Conservation (phyloP, 37 sponge, comb jelly and placozoan species). For the Haliclona indistincta region DNA sequence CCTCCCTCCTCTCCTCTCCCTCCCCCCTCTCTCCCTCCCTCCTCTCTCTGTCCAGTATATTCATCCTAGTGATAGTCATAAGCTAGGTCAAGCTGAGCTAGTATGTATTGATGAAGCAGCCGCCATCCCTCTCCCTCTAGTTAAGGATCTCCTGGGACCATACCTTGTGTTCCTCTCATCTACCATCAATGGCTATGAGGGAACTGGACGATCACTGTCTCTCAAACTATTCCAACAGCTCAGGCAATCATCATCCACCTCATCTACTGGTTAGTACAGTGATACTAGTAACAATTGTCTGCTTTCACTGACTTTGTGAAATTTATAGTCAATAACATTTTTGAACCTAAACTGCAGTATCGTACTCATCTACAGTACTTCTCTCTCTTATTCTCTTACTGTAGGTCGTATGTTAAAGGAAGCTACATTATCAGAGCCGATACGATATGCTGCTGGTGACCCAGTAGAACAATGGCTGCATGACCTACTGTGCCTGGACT, state of each 20-base stretch:
- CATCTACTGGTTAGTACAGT: no score
- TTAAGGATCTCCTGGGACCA: conserved; percentile 86
- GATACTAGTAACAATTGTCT: no score
- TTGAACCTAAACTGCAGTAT: background rate
- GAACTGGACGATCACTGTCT: conserved; percentile 95
- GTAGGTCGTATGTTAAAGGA: conserved; percentile 82
- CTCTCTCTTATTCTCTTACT: no score
- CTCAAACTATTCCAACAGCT: conserved; percentile 89
- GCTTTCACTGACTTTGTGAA: no score
- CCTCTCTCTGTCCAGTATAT: no score
- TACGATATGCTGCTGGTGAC: conserved; percentile 84
- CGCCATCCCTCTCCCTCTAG: conserved; percentile 97
- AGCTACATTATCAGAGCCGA: conserved; percentile 84
- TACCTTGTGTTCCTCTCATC: conserved; percentile 97
- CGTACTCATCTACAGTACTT: no score
- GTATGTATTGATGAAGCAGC: conserved; percentile 97
- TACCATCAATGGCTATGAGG: conserved; percentile 96
- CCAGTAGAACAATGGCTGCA: conserved; percentile 93
- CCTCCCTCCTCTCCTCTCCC: no score
- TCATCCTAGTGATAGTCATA: conserved; percentile 80
- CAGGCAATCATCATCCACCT: no score
- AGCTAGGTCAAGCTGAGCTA: conserved; percentile 94
- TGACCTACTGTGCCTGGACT: conserved; percentile 89
- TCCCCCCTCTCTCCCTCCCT: no score
- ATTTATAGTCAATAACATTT: background rate